Evolutionary conservation across 2,797 vertebrate genomes (phyloP), one percentile per base, ranked within the genome.

Genomic region (Gorsachius magnificus): DNA sequence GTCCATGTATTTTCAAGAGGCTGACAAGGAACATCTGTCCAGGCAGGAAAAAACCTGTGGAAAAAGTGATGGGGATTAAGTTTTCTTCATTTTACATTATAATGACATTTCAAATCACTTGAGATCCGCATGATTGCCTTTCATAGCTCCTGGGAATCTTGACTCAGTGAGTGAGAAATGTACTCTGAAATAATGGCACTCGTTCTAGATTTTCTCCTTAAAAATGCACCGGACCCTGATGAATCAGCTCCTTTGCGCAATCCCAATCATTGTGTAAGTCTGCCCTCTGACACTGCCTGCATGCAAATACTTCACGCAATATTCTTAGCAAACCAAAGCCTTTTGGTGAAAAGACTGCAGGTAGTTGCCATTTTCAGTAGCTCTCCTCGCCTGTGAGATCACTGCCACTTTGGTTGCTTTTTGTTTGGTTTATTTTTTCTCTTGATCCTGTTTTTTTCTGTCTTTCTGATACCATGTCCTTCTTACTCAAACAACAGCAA

Each of bases 31-130:
- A 89, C 91, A 91, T 91, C 86, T 95, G 77, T 95, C 93, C 83
- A 87, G 81, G 43, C 63, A 90, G 66, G 57, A 51, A 72, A 86
- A 93, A 93, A 78, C 45, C 69, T 61, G 66, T 90, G 83, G 74
- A 89, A 90, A 87, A 94, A 89, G 66, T 90, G 79, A 87, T 10
- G 19, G 54, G 80, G 86, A 95, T 92, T 93, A 94, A 82, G 83
- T 94, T 95, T 95, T 94, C 70, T 96, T 87, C 92, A 82, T 92
- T 96, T 96, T 82, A 87, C 89, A 79, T 93, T 95, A 63, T 87
- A 96, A 95, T 87, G 87, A 90, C 80, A 84, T 91, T 94, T 94
- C 89, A 80, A 94, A 88, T 95, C 93, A 91, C 88, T 94, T 76
- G 83, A 93, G 88, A 93, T 72, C 43, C 0, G 45, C 80, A 90